These are phyloP conservation scores for Pyralis farinalis DNA, from an alignment of 2,888 invertebrate species.

Conservation along the genomic window DNA sequence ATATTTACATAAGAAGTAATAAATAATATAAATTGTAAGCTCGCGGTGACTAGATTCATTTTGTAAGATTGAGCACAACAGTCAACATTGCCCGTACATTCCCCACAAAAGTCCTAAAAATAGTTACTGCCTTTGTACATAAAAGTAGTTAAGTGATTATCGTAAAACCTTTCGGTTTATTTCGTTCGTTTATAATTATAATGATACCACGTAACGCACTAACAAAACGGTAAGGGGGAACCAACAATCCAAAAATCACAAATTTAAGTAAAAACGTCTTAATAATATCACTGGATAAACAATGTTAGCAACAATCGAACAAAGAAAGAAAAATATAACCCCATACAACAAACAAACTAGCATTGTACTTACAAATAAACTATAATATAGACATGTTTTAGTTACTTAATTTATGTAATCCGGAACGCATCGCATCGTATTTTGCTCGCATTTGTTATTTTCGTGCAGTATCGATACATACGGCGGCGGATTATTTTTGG, in stretches of 20 bases:
- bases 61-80: slow-evolving; percentile 51
- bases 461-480: slow-evolving; percentile 39
- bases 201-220: slow-evolving; percentile 42
- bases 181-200: slow-evolving; percentile 51
- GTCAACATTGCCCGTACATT: slow-evolving; percentile 40
- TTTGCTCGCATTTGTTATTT: slow-evolving; percentile 26
- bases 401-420: slow-evolving; percentile 30
- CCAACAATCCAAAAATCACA: slow-evolving; percentile 43
- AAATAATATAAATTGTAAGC: slow-evolving; percentile 23
- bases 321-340: slow-evolving; percentile 14
- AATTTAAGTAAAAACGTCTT: slow-evolving; percentile 14
- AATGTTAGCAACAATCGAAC: slow-evolving; percentile 10
- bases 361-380: slow-evolving; percentile 20
- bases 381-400: slow-evolving; percentile 18
- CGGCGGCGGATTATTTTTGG: slow-evolving; percentile 36
- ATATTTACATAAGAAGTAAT: slow-evolving; percentile 28
- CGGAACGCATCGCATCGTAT: slow-evolving; percentile 30
- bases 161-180: slow-evolving; percentile 32
- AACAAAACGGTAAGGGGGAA: slow-evolving; percentile 31
- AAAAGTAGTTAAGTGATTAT: slow-evolving; percentile 20
- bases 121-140: slow-evolving; percentile 35
- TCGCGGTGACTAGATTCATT: slow-evolving; percentile 60
- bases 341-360: slow-evolving; percentile 16
- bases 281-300: slow-evolving; percentile 11
- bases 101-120: slow-evolving; percentile 31